Conservation (phyloP, 2,113 vertebrate genomes). For the Phalacrocorax pelagicus region DNA sequence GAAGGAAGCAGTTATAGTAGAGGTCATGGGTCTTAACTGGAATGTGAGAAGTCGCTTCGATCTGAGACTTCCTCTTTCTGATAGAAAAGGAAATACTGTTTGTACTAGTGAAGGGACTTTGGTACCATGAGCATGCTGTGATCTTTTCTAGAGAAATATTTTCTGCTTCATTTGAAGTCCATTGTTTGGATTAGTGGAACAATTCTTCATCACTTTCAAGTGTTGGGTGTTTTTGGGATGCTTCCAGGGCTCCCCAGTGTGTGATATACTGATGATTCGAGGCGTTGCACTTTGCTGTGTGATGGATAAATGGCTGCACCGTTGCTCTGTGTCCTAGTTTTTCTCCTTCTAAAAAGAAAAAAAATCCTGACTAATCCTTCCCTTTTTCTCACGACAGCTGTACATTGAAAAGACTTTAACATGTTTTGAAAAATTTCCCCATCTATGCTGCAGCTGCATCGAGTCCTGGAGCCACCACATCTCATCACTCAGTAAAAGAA, state of each 20-base stretch:
- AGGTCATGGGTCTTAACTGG: not conserved
- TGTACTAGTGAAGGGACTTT: not conserved
- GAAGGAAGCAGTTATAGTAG: not conserved
- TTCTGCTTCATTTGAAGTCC: not conserved
- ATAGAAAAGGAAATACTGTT: conserved; percentile 19
- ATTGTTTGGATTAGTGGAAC: conserved; percentile 13
- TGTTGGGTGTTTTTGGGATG: not conserved
- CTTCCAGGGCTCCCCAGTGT: not conserved
- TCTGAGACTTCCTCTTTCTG: not conserved
- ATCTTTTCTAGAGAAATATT: conserved; percentile 2
- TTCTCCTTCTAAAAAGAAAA: not conserved
- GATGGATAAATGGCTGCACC: not conserved
- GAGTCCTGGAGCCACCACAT: not conserved
- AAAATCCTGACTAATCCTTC: conserved; percentile 20
- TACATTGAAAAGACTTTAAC: conserved; percentile 26
- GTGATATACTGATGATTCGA: not conserved
- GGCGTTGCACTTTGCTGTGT: not conserved
- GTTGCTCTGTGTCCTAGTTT: not conserved
- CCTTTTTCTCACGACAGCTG: conserved; percentile 46
- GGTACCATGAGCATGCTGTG: not conserved
- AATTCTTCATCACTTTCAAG: not conserved
- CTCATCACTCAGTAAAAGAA: not conserved
- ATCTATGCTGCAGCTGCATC: conserved; percentile 35
- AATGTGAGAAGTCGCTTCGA: not conserved
- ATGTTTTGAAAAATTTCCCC: not conserved